Percentiles rank a stretch among this genome's conserved stretches.
phyloP scores from a whole-genome alignment of 2,113 vertebrate genomes.

The Symphodus melops region DNA sequence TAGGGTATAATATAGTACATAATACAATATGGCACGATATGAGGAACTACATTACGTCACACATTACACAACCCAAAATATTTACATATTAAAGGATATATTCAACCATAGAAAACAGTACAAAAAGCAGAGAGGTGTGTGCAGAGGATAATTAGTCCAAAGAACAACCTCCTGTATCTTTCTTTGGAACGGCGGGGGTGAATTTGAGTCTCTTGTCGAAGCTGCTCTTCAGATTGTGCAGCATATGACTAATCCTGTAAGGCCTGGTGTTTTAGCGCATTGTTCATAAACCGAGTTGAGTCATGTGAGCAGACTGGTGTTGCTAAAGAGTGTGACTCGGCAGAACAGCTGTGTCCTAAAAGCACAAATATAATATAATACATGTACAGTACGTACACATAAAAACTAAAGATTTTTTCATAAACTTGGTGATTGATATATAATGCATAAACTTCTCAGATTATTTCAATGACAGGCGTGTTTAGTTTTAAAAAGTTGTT shows the following conservation, averaged over 20 bases:
- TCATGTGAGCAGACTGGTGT: conserved; percentile 6
- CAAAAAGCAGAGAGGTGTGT: no score
- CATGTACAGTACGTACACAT: background rate
- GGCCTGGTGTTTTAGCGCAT: conserved; percentile 29
- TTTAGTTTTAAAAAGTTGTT: no score
- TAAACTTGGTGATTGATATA: conserved; percentile 1
- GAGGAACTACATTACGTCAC: no score
- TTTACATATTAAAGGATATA: no score
- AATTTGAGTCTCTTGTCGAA: no score
- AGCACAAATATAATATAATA: conserved; percentile 12
- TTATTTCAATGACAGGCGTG: background rate
- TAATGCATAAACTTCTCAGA: background rate
- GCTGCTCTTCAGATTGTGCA: no score
- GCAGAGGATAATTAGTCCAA: no score
- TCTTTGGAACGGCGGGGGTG: conserved; percentile 12
- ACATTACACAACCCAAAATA: no score
- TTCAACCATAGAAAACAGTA: no score
- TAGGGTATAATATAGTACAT: no score
- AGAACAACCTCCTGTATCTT: conserved; percentile 11
- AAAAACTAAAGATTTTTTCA: background rate
- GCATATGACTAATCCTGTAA: conserved; percentile 36
- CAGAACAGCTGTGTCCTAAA: background rate
- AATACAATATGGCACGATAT: no score
- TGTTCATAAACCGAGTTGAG: conserved; percentile 27
- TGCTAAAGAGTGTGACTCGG: conserved; percentile 25